Percentiles rank a stretch among this genome's conserved stretches.
Evolutionary conservation across 2,888 invertebrate species (phyloP).

Genomic region (Trachelus iudaicus): DNA sequence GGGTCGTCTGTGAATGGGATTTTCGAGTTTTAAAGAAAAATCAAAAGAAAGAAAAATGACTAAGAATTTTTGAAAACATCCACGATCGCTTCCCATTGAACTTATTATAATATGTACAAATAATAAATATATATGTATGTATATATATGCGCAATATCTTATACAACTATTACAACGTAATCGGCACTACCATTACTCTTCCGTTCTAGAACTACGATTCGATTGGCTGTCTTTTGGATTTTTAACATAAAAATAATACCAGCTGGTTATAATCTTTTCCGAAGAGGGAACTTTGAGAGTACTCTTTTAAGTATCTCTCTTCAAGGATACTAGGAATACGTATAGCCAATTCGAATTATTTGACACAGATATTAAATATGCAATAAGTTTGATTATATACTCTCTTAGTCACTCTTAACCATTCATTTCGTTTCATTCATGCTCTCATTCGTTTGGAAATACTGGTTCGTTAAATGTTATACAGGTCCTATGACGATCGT

Average conservation of each 20-base stretch:
- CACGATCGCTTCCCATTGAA: constrained; percentile 14
- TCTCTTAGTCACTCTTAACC: constrained; percentile 5
- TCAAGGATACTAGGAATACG: background rate
- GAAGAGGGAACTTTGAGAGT: background rate
- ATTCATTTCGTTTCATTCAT: background rate
- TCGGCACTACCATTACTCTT: background rate
- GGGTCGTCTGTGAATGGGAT: background rate
- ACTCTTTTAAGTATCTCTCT: background rate
- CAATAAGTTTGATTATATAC: constrained; percentile 19
- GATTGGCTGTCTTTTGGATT: background rate
- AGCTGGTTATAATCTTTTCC: background rate
- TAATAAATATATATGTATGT: constrained; percentile 43
- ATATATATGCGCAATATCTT: constrained; percentile 12
- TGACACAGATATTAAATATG: constrained; percentile 4
- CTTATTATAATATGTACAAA: constrained; percentile 52
- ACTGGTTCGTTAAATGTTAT: background rate
- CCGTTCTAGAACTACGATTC: background rate
- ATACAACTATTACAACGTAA: constrained; percentile 23
- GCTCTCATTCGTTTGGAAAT: background rate
- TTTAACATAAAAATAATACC: background rate
- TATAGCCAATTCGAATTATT: background rate
- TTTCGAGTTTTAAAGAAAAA: background rate
- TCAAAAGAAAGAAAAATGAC: background rate
- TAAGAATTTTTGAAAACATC: constrained; percentile 12
- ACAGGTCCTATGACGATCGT: background rate